Base-by-base conservation (phyloP, 2,888 invertebrate species). In the Syrista parreyssii region DNA sequence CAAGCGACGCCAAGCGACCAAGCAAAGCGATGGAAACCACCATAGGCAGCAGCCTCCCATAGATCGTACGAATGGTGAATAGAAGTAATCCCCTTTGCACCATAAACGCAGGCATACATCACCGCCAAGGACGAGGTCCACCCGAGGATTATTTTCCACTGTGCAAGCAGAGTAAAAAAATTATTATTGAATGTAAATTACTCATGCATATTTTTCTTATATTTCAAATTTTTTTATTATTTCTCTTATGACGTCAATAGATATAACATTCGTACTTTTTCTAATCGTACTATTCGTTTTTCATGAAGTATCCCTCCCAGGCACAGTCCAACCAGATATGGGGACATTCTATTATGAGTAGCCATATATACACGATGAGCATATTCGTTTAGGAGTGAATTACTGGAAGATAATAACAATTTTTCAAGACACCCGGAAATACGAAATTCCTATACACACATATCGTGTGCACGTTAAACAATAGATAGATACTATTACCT, bases 401-500 rank as follows among this genome's bases (percentile, higher is more conserved):
- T 78, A 35, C 78, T 78, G n/a, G 12, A 75, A 75, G 31, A 72
- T 40, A 1, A 72, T 40, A 1, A 1, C 6, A 9, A 55, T 55
- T 55, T 15, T 9, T 4, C 23, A 55, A 15, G 6, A 9, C 23
- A 40, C 2, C 6, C 6, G 15, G 1, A 40, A 23, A 40, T 40
- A 23, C 23, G 6, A 40, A 23, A 40, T 6, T 0, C 4, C 4
- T 23, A 23, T 40, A 40, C 6, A 3, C 11, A 30, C 6, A 71
- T 71, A 4, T 4, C 11, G 3, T 1, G 32, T 32, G 15, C 11
- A 6, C 32, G 15, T 69, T 11, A 32, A 32, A 31, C 71, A 3
- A 11, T 3, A 15, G 9, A 31, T 71, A n/a, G n/a, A n/a, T n/a
- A 68, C 11, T 12, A 71, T 31, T 92, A 95, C 95, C 94, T 94